Percentiles rank a stretch among this genome's conserved stretches.
Evolutionary conservation across 2,888 invertebrate genomes (phyloP).

Genomic region (Panzeria rudis): DNA sequence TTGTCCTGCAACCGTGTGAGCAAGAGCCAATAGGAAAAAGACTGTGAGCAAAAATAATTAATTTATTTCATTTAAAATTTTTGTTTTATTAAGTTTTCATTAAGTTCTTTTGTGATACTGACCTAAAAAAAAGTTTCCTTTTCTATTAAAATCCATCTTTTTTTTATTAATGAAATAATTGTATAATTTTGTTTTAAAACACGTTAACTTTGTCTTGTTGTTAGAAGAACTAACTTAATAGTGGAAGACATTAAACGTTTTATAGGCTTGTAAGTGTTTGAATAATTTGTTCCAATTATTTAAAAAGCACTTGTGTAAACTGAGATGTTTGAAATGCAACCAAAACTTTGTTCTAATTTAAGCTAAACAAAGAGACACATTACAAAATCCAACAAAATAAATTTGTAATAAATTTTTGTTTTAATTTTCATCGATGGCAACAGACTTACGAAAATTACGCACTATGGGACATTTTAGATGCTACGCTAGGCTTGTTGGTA

Average conservation of each 20-base stretch:
- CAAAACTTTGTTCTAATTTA: not conserved
- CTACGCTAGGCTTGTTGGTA: too few relatives aligned
- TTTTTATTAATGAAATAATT: not conserved
- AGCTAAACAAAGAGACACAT: not conserved
- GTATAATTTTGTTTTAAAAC: not conserved
- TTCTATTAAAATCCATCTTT: slow-evolving; percentile 10
- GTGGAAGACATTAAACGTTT: not conserved
- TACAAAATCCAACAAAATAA: not conserved
- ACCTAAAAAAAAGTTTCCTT: not conserved
- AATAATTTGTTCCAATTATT: not conserved
- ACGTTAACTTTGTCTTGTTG: not conserved
- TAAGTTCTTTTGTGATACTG: not conserved
- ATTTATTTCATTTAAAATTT: not conserved
- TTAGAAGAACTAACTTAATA: not conserved
- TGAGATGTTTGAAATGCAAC: not conserved
- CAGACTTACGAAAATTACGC: not conserved
- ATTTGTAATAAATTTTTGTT: not conserved
- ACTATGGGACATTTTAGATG: not conserved
- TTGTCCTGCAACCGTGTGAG: not conserved
- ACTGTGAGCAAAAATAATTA: not conserved
- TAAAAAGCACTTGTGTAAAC: not conserved
- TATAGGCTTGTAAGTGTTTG: not conserved
- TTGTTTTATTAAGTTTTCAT: not conserved
- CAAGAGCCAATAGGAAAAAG: not conserved
- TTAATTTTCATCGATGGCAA: not conserved